phyloP scores from a whole-genome alignment of 2,797 vertebrate genomes.

The Gadopsis marmoratus region DNA sequence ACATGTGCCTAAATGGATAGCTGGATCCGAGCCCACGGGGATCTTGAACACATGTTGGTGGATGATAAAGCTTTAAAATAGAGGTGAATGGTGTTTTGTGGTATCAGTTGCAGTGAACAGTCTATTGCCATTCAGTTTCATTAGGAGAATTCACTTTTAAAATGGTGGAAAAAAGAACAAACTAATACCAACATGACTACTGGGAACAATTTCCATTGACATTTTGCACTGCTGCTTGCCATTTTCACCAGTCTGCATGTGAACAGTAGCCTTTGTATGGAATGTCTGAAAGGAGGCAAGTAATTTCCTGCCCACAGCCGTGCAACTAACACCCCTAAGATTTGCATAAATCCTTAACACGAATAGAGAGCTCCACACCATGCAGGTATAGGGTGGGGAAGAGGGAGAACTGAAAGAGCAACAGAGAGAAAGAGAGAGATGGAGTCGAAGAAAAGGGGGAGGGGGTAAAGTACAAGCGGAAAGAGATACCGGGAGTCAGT shows the following conservation, averaged over 20 bases:
- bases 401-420: conserved; percentile 23
- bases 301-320: conserved; percentile 70
- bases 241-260: conserved; percentile 58
- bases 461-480: conserved; percentile 53
- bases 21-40: conserved; percentile 36
- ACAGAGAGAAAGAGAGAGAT: conserved; percentile 39
- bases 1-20: conserved; percentile 44
- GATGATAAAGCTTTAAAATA: conserved; percentile 45
- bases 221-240: conserved; percentile 62
- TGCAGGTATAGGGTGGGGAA: conserved; percentile 21
- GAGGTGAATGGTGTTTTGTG: conserved; percentile 40
- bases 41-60: conserved; percentile 46
- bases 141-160: conserved; percentile 45
- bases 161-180: conserved; percentile 46
- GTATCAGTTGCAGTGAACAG: conserved; percentile 28
- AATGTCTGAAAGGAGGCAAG: conserved; percentile 64
- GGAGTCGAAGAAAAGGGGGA: conserved; percentile 30
- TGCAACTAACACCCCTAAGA: conserved; percentile 64
- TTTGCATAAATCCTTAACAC: conserved; percentile 57
- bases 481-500: conserved; percentile 75
- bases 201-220: conserved; percentile 67
- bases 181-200: conserved; percentile 43
- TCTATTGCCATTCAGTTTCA: conserved; percentile 38
- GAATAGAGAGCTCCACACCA: conserved; percentile 42
- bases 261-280: conserved; percentile 72